phyloP scores from a whole-genome alignment of 1,140 invertebrate genomes.

The Pseudomyrmex dendroicus region DNA sequence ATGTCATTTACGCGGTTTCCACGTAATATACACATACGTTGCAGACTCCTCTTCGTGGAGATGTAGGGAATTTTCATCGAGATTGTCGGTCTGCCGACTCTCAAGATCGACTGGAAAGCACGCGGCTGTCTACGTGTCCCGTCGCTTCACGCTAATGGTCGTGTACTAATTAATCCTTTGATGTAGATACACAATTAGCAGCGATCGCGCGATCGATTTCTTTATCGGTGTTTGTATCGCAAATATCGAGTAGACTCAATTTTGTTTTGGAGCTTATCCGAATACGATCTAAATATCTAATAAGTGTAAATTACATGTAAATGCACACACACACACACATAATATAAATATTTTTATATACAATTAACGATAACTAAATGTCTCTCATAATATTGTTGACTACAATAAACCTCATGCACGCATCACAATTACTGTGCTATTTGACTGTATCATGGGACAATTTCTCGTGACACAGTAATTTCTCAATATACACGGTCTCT shows the following conservation, averaged over 20 bases:
- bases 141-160: conserved; percentile 38
- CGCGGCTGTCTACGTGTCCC: conserved; percentile 44
- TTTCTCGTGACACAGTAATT: not conserved
- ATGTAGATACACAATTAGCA: not conserved
- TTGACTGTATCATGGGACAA: not conserved
- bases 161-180: conserved; percentile 21
- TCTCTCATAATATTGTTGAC: not conserved
- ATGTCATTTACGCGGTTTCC: conserved; percentile 24
- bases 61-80: conserved; percentile 41
- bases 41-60: too few species aligned
- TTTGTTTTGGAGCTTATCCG: not conserved
- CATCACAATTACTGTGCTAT: conserved; percentile 3
- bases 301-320: not conserved
- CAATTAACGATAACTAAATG: not conserved
- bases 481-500: not conserved
- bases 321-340: too few species aligned
- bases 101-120: conserved; percentile 9
- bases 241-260: not conserved
- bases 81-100: conserved; percentile 29
- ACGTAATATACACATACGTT: conserved; percentile 5
- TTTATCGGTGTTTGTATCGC: not conserved
- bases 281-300: not conserved
- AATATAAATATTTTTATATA: too few species aligned
- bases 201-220: not conserved
- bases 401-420: not conserved